Conservation (phyloP, 2,797 vertebrate genomes). For the Crax fasciolata region DNA sequence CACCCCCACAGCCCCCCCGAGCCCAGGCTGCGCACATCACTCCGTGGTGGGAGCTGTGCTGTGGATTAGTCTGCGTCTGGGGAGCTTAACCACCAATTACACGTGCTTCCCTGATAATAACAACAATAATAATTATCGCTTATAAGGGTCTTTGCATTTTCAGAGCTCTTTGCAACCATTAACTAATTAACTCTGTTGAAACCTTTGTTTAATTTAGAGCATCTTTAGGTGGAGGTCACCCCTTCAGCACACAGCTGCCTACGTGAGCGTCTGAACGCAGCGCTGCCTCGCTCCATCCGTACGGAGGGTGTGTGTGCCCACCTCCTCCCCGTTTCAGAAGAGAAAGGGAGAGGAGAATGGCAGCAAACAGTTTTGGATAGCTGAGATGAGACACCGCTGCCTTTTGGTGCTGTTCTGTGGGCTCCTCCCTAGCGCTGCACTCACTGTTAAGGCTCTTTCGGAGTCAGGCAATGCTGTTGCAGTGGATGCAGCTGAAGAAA, state of each 20-base stretch:
- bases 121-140: neutral
- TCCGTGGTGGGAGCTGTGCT: neutral
- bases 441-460: neutral
- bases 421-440: neutral
- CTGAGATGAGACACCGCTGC: neutral
- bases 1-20: neutral
- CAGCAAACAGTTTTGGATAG: neutral
- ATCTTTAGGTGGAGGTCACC: neutral
- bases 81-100: slow-evolving; percentile 1
- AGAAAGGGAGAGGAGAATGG: neutral
- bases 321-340: neutral
- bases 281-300: neutral
- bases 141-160: neutral
- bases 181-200: neutral
- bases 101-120: neutral
- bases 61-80: neutral
- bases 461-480: neutral
- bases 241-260: neutral
- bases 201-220: neutral
- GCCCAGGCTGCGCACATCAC: neutral
- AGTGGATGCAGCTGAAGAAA: neutral
- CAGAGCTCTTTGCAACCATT: neutral
- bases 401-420: neutral
- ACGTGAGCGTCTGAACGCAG: neutral
- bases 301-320: neutral